Evolutionary conservation across 2,888 invertebrate species (phyloP).

Genomic region (Drosophila longiperda): DNA sequence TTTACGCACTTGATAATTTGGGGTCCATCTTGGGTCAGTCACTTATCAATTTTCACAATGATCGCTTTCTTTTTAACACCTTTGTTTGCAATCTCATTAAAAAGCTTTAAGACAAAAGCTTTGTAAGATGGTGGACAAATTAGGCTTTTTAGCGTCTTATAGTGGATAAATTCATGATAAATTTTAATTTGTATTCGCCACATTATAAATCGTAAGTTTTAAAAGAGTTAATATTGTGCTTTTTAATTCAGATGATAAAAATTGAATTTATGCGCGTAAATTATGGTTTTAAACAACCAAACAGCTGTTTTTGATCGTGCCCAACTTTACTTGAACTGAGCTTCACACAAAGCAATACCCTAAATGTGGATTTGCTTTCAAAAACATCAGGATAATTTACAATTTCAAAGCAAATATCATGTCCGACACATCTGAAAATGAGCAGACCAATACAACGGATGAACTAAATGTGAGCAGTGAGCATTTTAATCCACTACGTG

Average conservation of each 20-base stretch:
- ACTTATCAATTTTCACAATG: constrained; percentile 11
- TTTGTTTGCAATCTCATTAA: neutral
- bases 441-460: neutral
- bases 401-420: constrained; percentile 10
- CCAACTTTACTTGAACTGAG: constrained; percentile 1
- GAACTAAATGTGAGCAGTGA: constrained; percentile 86
- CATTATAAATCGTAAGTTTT: neutral
- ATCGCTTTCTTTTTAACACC: constrained; percentile 4
- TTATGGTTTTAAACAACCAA: neutral
- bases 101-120: constrained; percentile 37
- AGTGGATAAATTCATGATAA: neutral
- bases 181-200: neutral
- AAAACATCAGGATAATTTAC: neutral
- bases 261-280: neutral
- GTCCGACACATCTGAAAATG: constrained; percentile 9
- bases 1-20: constrained; percentile 10
- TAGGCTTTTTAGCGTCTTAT: neutral
- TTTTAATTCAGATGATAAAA: neutral
- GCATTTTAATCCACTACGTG: constrained; percentile 89
- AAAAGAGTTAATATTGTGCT: neutral
- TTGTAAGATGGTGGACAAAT: neutral
- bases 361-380: neutral
- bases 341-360: neutral
- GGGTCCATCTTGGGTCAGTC: constrained; percentile 2
- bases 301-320: constrained; percentile 13